Evolutionary conservation across 2,888 invertebrate genomes (phyloP), one percentile per base, ranked within the genome.

Genomic region (Mycalesis mineus): DNA sequence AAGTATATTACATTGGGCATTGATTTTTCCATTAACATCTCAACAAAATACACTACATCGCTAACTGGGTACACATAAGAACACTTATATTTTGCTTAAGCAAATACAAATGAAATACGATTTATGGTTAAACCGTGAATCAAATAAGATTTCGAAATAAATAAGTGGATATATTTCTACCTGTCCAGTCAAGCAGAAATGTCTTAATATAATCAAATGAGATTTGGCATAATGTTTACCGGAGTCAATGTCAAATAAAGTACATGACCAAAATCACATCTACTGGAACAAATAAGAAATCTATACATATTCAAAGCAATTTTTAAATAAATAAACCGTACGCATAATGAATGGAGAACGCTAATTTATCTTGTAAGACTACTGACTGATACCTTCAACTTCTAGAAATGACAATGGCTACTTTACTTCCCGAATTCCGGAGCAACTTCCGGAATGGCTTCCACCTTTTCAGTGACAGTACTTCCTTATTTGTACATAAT

Each of bases 351-450:
- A 36, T 36, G 11, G 36, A 36, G 11, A 36, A 36, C 4, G 11
- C 11, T 36, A 11, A 36, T 36, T 11, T 36, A 11, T 36, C 36
- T 36, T 36, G 11, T 11, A 36, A 36, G 11, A 40, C 40, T 48
- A 50, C 13, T 40, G 50, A 50, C 9, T 40, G 28, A 39, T 28
- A 50, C 50, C 39, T 50, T 50, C 39, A 50, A 40, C 28, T 39
- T 39, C 13, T 14, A 29, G 14, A 50, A 50, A 50, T 28, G 44
- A 53, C 39, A 56, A 56, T 31, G 37, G 14, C 49, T 37, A 41
- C 50, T 52, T 58, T 56, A 56, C 49, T 53, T 56, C 55, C 54
- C 50, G 57, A 53, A 50, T 50, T 40, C 50, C 50, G 28, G 37
- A 39, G 39, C 39, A 14, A 50, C 37, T 56, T 58, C 55, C 53